Conservation (phyloP, 2,797 vertebrate species). For the Mionectes olivaceus region DNA sequence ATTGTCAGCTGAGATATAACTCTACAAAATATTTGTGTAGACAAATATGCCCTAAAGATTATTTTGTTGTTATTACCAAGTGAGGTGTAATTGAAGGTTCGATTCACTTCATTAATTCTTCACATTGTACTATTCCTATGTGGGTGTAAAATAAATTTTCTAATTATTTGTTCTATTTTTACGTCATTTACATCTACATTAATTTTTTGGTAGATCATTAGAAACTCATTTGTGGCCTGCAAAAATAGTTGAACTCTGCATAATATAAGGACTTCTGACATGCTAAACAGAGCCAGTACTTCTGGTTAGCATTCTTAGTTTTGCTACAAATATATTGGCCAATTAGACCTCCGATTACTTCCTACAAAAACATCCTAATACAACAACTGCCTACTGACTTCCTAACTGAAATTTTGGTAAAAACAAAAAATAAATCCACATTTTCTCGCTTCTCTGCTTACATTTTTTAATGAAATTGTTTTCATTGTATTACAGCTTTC, state of each 20-base stretch:
- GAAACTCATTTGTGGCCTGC: neutral
- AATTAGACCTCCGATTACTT: neutral
- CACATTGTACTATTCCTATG: neutral
- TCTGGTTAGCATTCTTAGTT: neutral
- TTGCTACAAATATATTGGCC: neutral
- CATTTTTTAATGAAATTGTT: neutral
- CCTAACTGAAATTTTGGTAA: neutral
- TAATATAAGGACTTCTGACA: neutral
- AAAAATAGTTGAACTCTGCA: neutral
- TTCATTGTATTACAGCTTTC: neutral
- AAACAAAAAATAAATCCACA: neutral
- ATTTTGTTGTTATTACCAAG: neutral
- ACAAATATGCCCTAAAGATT: neutral
- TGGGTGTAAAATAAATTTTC: neutral
- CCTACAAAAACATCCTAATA: neutral
- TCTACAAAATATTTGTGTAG: neutral
- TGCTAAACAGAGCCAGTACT: neutral
- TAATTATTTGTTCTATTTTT: neutral
- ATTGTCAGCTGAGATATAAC: neutral
- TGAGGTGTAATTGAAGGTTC: neutral
- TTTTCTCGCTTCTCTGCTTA: neutral
- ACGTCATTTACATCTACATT: neutral
- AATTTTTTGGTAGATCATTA: neutral
- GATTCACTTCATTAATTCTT: neutral
- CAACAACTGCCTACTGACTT: neutral